Base-by-base conservation (phyloP, 2,888 invertebrate species). In the Rotaria sp. region DNA sequence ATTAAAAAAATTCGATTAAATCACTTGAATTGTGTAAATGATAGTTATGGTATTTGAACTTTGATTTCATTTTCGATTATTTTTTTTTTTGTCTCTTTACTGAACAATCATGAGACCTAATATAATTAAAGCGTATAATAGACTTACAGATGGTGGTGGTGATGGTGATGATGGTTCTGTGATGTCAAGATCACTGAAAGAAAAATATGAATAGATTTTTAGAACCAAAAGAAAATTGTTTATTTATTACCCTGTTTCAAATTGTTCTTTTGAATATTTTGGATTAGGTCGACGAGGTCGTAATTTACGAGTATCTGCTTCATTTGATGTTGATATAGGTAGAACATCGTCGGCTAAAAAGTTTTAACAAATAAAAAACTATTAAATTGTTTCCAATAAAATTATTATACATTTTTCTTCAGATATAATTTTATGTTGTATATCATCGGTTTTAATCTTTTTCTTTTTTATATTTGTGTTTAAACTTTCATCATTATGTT, bases 241-340 rank as follows among this genome's bases (percentile, higher is more conserved):
- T 18, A 18, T 18, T 26, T 26, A 7, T 3, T 45, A 80, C 80
- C 26, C 80, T 41, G n/a, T 45, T 80, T 80, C 80, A 80, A 45
- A 80, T 45, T 80, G 45, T 80, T 80, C 80, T 38, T 45, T 45
- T 11, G 45, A 80, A 80, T 80, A 80, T 80, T 80, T 80, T 45
- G 80, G 80, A 45, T 80, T 80, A 13, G 80, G 80, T 45, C 80
- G 80, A 45, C 80, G 41, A 21, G 80, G 26, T 45, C 80, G 41
- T n/a, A 80, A 18, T 80, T 45, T 41, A 45, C 80, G 80, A 4
- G 80, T 80, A n/a, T 45, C n/a, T 5, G 11, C 15, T 80, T 80
- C 80, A 45, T 80, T 80, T 0, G 80, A 10, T 45, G 45, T 45
- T 13, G 45, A 1, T 80, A 45, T 8, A 15, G 45, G 7, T n/a